Conservation (phyloP, 1,140 invertebrate species). For the Paralvinella palmiformis region DNA sequence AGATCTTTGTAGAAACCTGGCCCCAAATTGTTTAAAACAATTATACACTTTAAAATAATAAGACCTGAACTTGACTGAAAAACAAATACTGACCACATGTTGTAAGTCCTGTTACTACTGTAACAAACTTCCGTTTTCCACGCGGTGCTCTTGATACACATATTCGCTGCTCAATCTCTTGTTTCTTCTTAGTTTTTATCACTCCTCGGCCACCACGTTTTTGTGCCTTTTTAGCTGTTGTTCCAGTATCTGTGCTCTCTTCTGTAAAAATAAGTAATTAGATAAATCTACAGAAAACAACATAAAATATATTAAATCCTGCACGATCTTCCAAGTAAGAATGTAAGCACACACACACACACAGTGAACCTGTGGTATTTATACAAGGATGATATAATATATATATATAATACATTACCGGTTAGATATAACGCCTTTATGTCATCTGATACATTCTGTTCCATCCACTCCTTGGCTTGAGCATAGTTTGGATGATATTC, state of each 20-base stretch:
- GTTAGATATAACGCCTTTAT: conserved; percentile 68
- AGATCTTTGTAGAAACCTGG: too few species aligned
- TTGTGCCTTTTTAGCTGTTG: conserved; percentile 91
- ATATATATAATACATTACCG: background rate
- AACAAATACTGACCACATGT: conserved; percentile 72
- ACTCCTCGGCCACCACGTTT: conserved; percentile 76
- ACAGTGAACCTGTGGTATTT: too few species aligned
- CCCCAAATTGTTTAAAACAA: too few species aligned
- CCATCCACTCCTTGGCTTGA: conserved; percentile 94
- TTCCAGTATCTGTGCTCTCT: too few species aligned
- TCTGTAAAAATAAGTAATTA: too few species aligned
- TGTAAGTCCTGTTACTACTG: conserved; percentile 64
- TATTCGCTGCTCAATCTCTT: conserved; percentile 66
- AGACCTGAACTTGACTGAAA: too few species aligned
- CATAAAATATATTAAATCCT: too few species aligned
- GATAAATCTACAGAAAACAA: too few species aligned
- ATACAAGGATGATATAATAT: background rate
- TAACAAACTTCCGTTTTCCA: conserved; percentile 98
- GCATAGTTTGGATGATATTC: conserved; percentile 97
- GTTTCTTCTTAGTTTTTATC: conserved; percentile 81
- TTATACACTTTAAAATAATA: too few species aligned
- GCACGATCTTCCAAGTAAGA: too few species aligned
- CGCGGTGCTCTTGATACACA: conserved; percentile 82
- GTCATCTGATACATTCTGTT: conserved; percentile 85
- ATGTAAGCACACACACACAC: too few species aligned